Percentiles rank a stretch among this genome's conserved stretches.
Conservation (phyloP, 2,888 invertebrate species). For the Homarus gammarus region DNA sequence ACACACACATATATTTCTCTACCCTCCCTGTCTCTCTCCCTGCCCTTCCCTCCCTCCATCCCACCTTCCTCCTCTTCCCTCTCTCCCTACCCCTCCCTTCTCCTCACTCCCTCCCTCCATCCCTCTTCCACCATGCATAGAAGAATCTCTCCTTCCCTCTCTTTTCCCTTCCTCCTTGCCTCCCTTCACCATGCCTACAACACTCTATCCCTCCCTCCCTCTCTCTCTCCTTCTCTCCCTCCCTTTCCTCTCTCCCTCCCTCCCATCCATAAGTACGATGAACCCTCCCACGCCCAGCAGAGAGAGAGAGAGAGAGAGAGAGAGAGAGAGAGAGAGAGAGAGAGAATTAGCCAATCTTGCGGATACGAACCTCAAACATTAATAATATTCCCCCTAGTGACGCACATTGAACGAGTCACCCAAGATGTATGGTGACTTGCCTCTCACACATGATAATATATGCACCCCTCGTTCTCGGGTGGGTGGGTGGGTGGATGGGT, state of each 20-base stretch:
- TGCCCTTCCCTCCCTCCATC: no score
- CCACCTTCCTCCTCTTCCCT: no score
- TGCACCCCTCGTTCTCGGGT: no score
- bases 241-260: not conserved
- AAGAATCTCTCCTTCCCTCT: not conserved
- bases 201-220: no score
- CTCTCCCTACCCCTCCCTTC: no score
- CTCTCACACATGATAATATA: not conserved
- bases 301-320: conserved; percentile 27
- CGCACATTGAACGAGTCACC: conserved; percentile 23
- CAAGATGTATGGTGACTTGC: not conserved
- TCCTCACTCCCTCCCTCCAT: no score
- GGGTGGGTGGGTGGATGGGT: not conserved
- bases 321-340: conserved; percentile 8
- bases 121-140: not conserved
- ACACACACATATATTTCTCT: conserved; percentile 29
- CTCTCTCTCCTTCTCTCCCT: not conserved
- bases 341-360: conserved; percentile 6
- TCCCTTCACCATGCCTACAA: no score
- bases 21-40: no score
- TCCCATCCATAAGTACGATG: not conserved
- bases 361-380: conserved; percentile 29
- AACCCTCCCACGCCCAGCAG: not conserved
- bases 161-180: no score
- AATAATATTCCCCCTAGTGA: conserved; percentile 9